Conservation (phyloP, 2,113 vertebrate genomes). For the Sterna hirundo region DNA sequence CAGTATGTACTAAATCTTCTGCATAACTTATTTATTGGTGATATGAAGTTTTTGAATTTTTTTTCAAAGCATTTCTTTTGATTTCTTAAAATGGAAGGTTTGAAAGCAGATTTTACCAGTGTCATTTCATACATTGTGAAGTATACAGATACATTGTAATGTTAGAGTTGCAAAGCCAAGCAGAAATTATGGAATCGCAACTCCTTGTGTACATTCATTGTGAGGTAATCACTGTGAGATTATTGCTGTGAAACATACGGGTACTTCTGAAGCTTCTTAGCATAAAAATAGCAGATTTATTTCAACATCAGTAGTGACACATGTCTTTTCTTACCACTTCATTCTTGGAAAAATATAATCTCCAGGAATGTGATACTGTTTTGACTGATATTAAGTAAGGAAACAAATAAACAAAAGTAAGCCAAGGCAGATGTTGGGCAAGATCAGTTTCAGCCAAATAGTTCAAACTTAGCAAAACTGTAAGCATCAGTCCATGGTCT, state of each 20-base stretch:
- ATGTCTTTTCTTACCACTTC: rapidly evolving
- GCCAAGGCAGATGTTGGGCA: background rate
- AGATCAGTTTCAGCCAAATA: background rate
- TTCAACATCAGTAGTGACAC: background rate
- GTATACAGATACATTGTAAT: background rate
- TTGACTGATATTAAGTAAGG: background rate
- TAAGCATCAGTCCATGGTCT: background rate
- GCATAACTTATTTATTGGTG: background rate
- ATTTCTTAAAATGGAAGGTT: background rate
- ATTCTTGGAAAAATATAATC: background rate
- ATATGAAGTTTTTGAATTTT: background rate
- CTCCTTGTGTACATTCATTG: background rate
- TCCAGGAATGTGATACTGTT: background rate
- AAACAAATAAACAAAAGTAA: background rate
- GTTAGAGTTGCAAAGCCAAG: background rate
- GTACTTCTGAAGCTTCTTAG: background rate
- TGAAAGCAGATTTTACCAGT: background rate
- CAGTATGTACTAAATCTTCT: background rate
- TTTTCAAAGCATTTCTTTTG: background rate
- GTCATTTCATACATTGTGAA: background rate
- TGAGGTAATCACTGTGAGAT: background rate
- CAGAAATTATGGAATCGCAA: background rate
- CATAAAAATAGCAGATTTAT: background rate
- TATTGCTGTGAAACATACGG: background rate
- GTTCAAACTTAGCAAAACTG: background rate